Evolutionary conservation across 2,797 vertebrate genomes (phyloP).

Genomic region (Leucoraja ocellata): DNA sequence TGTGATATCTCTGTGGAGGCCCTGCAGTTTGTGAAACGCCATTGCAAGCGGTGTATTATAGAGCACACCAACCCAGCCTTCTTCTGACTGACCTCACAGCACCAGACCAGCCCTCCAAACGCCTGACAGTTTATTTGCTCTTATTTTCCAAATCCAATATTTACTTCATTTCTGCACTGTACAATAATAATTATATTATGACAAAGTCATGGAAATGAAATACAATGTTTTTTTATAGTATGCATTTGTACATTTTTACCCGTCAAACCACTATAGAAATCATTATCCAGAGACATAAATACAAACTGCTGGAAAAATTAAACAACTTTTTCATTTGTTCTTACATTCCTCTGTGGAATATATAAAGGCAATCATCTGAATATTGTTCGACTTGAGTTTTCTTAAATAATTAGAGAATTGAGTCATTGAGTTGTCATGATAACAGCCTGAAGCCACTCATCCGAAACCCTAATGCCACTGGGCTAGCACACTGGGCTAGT

Average conservation of each 20-base stretch:
- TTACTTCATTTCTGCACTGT: constrained; percentile 31
- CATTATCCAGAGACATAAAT: neutral
- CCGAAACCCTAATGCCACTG: too few relatives aligned
- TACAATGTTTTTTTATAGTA: neutral
- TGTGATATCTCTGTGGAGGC: constrained; percentile 91
- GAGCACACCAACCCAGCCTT: constrained; percentile 98
- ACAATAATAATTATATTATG: constrained; percentile 20
- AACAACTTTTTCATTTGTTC: neutral
- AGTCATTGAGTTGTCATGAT: too few relatives aligned
- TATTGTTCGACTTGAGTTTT: neutral
- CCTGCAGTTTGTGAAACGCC: constrained; percentile 82
- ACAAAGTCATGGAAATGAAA: constrained; percentile 31
- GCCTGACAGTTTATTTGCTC: constrained; percentile 16
- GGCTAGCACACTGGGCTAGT: too few relatives aligned
- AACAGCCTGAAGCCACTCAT: too few relatives aligned
- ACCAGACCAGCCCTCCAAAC: constrained; percentile 26
- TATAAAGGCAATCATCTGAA: neutral
- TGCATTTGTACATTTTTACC: neutral
- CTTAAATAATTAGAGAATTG: neutral
- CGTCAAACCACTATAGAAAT: neutral
- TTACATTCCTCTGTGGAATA: too few relatives aligned
- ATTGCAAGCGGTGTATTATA: constrained; percentile 91
- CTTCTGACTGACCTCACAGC: constrained; percentile 54
- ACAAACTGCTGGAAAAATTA: constrained; percentile 8
- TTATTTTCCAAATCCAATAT: constrained; percentile 14